Evolutionary conservation across 2,113 vertebrate genomes (phyloP), one percentile per base, ranked within the genome.

Genomic region (Leucopsar rothschildi): DNA sequence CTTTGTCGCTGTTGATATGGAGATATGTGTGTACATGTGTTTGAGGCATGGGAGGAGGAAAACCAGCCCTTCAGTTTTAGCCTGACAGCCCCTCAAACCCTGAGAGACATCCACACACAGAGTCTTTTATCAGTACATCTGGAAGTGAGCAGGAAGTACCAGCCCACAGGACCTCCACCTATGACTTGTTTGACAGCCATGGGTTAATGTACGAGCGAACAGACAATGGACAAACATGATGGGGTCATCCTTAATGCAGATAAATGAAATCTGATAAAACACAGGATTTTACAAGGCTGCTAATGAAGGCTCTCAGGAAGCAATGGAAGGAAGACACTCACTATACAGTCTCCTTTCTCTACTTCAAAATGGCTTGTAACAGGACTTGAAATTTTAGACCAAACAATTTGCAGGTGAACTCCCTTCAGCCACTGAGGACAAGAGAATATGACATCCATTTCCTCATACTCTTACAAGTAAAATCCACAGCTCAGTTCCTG

Each of bases 181-280:
- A 59, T 59, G 49, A 28, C 63, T 95, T 86, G 85, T 94, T 94
- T 97, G 95, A 93, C 91, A 97, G 78, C 82, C 44, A 6, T 11
- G 75, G 82, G 33, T 50, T 88, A 89, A 93, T 42, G 65, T 47
- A 70, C 4, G 11, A 71, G 71, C 61, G 16, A 85, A 28, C 22
- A 72, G 82, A 95, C 91, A 96, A 95, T 96, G 61, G 70, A 35
- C 45, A 93, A 93, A 69, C 56, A 49, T 1, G 13, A 75, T 28
- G 60, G 88, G 90, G 94, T 97, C 95, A 95, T 89, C 79, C 70
- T 86, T 75, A 73, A 88, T 27, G 79, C 81, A 95, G 84, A 96
- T 29, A 63, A 55, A 24, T 57, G 52, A 87, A 95, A 96, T 83
- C 93, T 89, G 88, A 96, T 90, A 82, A 94, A 88, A 24, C 20